A percentile compares a stretch with the other conserved stretches of the same genome.
Evolutionary conservation across 2,888 invertebrate genomes (phyloP).

Genomic region (Pristionchus exspectatus): DNA sequence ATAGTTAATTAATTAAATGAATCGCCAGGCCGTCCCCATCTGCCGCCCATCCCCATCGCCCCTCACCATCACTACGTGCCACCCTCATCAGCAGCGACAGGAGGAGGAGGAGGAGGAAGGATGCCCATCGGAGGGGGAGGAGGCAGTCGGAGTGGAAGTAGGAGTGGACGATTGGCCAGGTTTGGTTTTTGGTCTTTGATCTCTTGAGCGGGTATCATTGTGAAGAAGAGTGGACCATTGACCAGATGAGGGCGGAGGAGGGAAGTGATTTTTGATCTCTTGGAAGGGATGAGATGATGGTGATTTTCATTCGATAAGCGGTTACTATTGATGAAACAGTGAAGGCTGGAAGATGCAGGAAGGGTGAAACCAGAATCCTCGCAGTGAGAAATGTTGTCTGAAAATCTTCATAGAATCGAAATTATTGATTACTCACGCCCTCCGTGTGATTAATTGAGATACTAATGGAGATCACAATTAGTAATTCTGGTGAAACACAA

Average conservation of each 20-base stretch:
- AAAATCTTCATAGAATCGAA: too few species aligned
- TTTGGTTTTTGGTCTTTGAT: neutral
- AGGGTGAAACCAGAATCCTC: neutral
- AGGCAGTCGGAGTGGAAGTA: constrained; percentile 23
- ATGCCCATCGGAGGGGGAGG: constrained; percentile 48
- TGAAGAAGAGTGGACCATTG: too few species aligned
- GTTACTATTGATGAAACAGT: neutral
- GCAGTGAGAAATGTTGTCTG: neutral
- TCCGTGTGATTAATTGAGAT: neutral
- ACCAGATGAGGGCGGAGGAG: too few species aligned
- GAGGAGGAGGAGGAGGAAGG: neutral
- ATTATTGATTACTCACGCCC: too few species aligned
- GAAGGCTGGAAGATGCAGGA: neutral
- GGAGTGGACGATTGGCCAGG: constrained; percentile 46
- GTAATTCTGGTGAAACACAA: neutral
- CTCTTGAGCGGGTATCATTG: too few species aligned
- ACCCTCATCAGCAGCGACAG: neutral
- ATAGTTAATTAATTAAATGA: too few species aligned
- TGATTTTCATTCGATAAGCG: neutral
- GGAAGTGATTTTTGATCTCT: neutral
- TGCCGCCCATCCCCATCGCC: neutral
- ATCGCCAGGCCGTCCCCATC: neutral
- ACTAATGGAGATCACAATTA: neutral
- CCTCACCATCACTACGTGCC: constrained; percentile 30
- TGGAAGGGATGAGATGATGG: too few species aligned